Evolutionary conservation across 2,888 invertebrate species (phyloP), one percentile per base, ranked within the genome.

Genomic region (Drosophila planitibia): DNA sequence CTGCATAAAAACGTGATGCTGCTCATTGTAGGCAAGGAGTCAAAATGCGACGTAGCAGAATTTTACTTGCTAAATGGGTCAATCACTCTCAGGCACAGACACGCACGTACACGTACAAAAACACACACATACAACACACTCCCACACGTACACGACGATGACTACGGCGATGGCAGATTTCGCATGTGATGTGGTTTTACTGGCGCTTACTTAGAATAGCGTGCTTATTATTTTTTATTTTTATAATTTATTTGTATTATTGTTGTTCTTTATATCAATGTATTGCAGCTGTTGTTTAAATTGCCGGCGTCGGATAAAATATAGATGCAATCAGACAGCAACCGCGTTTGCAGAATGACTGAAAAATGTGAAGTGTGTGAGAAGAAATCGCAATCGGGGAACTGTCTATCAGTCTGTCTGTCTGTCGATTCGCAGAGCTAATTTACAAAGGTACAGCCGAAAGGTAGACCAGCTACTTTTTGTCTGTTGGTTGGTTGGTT

Each of bases 1-100:
- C 83, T 90, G 89, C 86, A 86, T 69, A 90, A 88, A 90, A 86
- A 88, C 86, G 89, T 90, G 89, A 90, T 88, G 79, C 86, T 82
- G 86, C 89, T 86, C 86, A 86, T 86, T 70, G 86, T 85, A 64
- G 58, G 57, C 59, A 69, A 54, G 39, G n/a, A 64, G 67, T 63
- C 71, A 69, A 69, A 61, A 63, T 76, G 33, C 58, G 60, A 53
- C 65, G 58, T 52, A 37, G 33, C 57, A 60, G 49, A 66, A 81
- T 58, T 62, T 62, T 66, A 65, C 70, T 74, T 67, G 74, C 64
- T 59, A 85, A 85, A 85, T 85, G 79, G 90, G 85, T 85, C 90
- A 83, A 79, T 87, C 84, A 83, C 87, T 81, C 62, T 60, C 57
- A 55, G 59, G 52, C 72, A 54, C 51, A 55, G 59, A 66, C 70